A percentile compares a stretch with the other conserved stretches of the same genome.
These are phyloP conservation scores for Holothuria scabra DNA, from an alignment of 53 echinoderm and acorn worm genomes.

Conservation along the genomic window DNA sequence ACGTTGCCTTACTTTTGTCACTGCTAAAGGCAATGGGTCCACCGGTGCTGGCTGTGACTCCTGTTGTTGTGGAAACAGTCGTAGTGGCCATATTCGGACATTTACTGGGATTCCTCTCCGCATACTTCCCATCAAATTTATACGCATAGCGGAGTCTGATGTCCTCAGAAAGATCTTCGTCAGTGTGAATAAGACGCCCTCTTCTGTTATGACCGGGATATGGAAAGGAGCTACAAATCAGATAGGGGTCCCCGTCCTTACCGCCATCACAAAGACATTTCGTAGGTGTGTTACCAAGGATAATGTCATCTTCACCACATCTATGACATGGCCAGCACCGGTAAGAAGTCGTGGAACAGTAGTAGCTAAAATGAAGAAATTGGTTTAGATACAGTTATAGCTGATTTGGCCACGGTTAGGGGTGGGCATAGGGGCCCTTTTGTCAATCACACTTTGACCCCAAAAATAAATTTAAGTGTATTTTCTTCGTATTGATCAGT, in stretches of 20 bases:
- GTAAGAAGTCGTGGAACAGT: constrained; percentile 12
- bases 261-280: constrained; percentile 26
- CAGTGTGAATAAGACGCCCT: not conserved
- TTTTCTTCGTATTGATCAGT: too few species aligned
- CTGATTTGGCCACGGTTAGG: too few species aligned
- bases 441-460: too few species aligned
- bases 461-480: too few species aligned
- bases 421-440: too few species aligned
- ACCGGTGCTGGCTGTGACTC: too few species aligned
- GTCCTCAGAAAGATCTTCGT: not conserved
- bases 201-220: not conserved
- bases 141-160: not conserved
- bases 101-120: too few species aligned
- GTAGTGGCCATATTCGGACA: too few species aligned
- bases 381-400: too few species aligned
- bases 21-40: too few species aligned
- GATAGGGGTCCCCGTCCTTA: not conserved
- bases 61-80: too few species aligned
- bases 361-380: not conserved
- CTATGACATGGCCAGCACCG: constrained; percentile 17
- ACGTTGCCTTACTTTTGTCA: too few species aligned
- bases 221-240: not conserved
- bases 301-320: not conserved
- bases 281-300: not conserved
- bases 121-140: constrained; percentile 5